Evolutionary conservation across 1,140 invertebrate species (phyloP).

Genomic region (Cydia fagiglandana): DNA sequence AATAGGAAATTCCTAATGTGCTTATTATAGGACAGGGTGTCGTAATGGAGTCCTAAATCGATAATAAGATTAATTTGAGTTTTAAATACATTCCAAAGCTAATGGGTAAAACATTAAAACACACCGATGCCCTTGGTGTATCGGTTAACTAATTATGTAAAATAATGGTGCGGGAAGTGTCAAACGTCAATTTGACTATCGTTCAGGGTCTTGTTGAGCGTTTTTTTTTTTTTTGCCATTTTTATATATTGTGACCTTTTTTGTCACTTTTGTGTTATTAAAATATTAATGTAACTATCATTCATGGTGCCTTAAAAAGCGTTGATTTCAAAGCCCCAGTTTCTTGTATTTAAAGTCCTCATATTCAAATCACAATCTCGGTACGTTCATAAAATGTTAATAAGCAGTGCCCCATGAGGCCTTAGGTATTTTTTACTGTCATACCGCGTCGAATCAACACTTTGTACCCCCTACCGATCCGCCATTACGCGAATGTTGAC

Average conservation of each 20-base stretch:
- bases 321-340: background rate
- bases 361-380: background rate
- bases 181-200: background rate
- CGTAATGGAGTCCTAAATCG: background rate
- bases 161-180: background rate
- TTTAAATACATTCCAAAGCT: background rate
- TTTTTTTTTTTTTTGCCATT: too few relatives aligned
- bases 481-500: slow-evolving; percentile 46
- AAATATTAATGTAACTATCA: too few relatives aligned
- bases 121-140: background rate
- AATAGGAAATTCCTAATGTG: too few relatives aligned
- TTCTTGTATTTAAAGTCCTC: background rate
- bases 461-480: slow-evolving; percentile 34
- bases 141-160: background rate
- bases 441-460: slow-evolving; percentile 35
- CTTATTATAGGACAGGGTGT: too few relatives aligned
- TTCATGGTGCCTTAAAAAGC: background rate
- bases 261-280: too few relatives aligned
- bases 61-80: background rate
- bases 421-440: slow-evolving; percentile 34
- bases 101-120: background rate
- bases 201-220: background rate
- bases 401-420: slow-evolving; percentile 24
- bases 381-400: slow-evolving; percentile 1
- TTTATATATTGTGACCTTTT: too few relatives aligned